Base-by-base conservation (phyloP, 2,888 invertebrate species). In the Cheilosia scutellata region DNA sequence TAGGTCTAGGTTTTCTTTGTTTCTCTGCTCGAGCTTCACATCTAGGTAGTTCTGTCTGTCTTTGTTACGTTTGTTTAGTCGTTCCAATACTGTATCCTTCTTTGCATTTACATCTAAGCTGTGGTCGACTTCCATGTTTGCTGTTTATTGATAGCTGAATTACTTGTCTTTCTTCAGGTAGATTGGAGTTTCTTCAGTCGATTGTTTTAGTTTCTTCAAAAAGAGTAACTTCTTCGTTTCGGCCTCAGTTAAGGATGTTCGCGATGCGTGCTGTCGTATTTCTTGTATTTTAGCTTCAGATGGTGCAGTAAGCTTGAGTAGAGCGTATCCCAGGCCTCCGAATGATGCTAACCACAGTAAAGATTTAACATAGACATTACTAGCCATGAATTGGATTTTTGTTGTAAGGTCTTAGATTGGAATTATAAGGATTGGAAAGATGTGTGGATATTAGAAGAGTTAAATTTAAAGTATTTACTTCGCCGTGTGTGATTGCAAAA, bases 281-380 rank as follows among this genome's bases (percentile, higher is more conserved):
- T 89, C 88, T 9, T 90, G 87, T 3, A 91, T 80, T 88, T 92
- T 92, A 5, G 90, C 91, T 89, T 93, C 93, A 90, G 91, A 94
- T 89, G 92, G 94, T 89, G 62, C 88, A 89, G 94, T 93, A 89
- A 94, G 89, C 90, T 93, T 90, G 92, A 95, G 93, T 80, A 95
- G 92, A 88, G 92, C 93, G 91, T 94, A 95, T 88, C 95, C 95
- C 82, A 95, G 87, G 88, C 94, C 94, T 90, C 94, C 94, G 89
- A 93, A 94, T 82, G 94, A 93, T 89, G 93, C 90, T 90, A 95
- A 92, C 94, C 95, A 95, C 91, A 95, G 92, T 70, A 93, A 76
- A 42, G 94, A 94, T 89, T 93, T 92, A 58, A 93, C 78, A 87
- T 92, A 92, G 25, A 89, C 89, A 89, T 90, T 90, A 88, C 88